Evolutionary conservation across 2,797 vertebrate genomes (phyloP).

Genomic region (Salarias fasciatus): DNA sequence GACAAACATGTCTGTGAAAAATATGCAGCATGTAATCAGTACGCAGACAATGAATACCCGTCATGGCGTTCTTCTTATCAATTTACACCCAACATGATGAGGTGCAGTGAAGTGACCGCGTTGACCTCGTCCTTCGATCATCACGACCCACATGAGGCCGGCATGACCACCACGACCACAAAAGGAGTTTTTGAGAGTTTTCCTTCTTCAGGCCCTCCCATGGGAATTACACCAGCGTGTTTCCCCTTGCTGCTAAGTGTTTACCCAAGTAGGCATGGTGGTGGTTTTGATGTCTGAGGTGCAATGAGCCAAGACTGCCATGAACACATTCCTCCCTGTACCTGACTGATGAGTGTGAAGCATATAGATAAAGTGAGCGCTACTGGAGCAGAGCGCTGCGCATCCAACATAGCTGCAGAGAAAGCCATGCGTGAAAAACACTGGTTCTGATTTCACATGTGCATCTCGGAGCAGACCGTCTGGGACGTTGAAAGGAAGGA

Average conservation of each 20-base stretch:
- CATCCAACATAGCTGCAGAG: slow-evolving; percentile 22
- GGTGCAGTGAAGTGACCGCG: slow-evolving; percentile 30
- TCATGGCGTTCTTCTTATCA: slow-evolving; percentile 36
- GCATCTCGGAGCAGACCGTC: slow-evolving; percentile 60
- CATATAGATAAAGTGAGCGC: slow-evolving; percentile 47
- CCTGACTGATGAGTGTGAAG: slow-evolving; percentile 58
- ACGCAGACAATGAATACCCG: slow-evolving; percentile 22
- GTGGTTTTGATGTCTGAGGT: slow-evolving; percentile 63
- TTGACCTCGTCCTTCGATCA: slow-evolving; percentile 40
- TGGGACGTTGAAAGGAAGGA: slow-evolving; percentile 59
- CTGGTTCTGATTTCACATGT: slow-evolving; percentile 63
- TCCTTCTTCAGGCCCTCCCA: slow-evolving; percentile 43
- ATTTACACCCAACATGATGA: slow-evolving; percentile 49
- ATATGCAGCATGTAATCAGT: too few species aligned
- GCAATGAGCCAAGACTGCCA: slow-evolving; percentile 65
- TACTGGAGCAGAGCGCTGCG: slow-evolving; percentile 26
- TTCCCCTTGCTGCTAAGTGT: slow-evolving; percentile 54
- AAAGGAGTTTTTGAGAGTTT: slow-evolving; percentile 14
- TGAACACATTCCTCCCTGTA: slow-evolving; percentile 59
- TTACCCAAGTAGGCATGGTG: slow-evolving; percentile 66
- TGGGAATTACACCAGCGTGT: slow-evolving; percentile 60
- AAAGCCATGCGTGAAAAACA: slow-evolving; percentile 57
- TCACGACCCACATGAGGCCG: slow-evolving; percentile 58
- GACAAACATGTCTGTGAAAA: too few species aligned
- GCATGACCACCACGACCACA: slow-evolving; percentile 51